Percentiles rank a stretch among this genome's conserved stretches.
Evolutionary conservation across 2,888 invertebrate genomes (phyloP).

Genomic region (Apodemia zela): DNA sequence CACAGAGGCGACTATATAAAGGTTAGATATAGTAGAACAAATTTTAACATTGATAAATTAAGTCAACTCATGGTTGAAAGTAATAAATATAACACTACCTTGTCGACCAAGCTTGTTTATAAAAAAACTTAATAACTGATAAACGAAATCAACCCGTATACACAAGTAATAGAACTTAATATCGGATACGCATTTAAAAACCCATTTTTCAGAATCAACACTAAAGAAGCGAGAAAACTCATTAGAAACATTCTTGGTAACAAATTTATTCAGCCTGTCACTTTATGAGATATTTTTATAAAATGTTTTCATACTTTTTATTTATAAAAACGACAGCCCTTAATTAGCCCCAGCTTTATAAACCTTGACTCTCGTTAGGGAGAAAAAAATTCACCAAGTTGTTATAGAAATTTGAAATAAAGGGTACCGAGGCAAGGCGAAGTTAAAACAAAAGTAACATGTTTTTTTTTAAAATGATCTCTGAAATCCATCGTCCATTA

Average conservation of each 20-base stretch:
- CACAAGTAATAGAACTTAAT: not conserved
- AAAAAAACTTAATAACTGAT: not conserved
- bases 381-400: not conserved
- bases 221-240: constrained; percentile 28
- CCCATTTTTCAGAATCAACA: not conserved
- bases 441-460: not conserved
- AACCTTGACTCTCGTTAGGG: constrained; percentile 36
- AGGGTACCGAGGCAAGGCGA: not conserved
- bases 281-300: constrained; percentile 33
- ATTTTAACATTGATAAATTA: not conserved
- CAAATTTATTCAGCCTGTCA: constrained; percentile 33
- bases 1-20: too few species aligned
- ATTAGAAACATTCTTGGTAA: constrained; percentile 30
- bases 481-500: not conserved
- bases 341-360: constrained; percentile 50
- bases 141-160: not conserved
- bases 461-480: not conserved
- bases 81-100: not conserved
- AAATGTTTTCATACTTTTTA: constrained; percentile 33
- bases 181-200: not conserved
- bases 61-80: not conserved
- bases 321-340: constrained; percentile 38
- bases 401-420: constrained; percentile 11
- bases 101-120: not conserved
- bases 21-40: too few species aligned